Evolutionary conservation across 2,797 vertebrate genomes (phyloP), one percentile per base, ranked within the genome.

Genomic region (Miichthys miiuy): DNA sequence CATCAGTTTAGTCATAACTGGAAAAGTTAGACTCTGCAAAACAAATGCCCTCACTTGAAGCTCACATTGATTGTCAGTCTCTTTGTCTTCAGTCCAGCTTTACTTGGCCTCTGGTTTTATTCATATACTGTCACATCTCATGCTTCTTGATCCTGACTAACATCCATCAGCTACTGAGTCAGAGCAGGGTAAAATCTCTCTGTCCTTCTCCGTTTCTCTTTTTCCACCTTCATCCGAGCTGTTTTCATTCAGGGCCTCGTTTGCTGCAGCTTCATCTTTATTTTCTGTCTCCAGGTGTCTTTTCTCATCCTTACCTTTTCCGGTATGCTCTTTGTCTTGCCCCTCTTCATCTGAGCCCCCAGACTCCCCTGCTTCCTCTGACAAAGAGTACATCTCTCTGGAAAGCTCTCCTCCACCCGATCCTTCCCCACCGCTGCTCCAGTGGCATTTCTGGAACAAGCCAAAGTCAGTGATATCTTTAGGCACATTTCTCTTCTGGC

Each of bases 371-470:
- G 96, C 94, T 86, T 97, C 97, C 88, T 98, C 97, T 27, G 97
- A 97, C 87, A 99, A 94, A 0, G 97, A 96, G 84, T 97, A 97
- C 87, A 99, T 97, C 88, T 93, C 95, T 75, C 94, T 95, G 41
- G 94, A 78, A 75, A 88, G 82, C 56, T 95, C 95, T 13, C 89
- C 84, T 12, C 57, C 16, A 0, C 42, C 66, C 1, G 64, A 55
- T 1, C 74, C 1, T 13, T 64, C 65, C 42, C 85, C 91, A 65
- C 75, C 89, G 47, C 87, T 87, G 54, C 90, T 66, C 89, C 94
- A 93, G 42, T 95, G 95, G 44, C 92, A 95, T 94, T 95, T 97
- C 55, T 97, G 96, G 92, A 97, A 96, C 55, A 96, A 84, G 5
- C 94, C 94, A 55, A 97, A 96, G 82, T 95, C 95, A 86, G 93